Evolutionary conservation across 2,797 vertebrate genomes (phyloP).

Genomic region (Morelia viridis): DNA sequence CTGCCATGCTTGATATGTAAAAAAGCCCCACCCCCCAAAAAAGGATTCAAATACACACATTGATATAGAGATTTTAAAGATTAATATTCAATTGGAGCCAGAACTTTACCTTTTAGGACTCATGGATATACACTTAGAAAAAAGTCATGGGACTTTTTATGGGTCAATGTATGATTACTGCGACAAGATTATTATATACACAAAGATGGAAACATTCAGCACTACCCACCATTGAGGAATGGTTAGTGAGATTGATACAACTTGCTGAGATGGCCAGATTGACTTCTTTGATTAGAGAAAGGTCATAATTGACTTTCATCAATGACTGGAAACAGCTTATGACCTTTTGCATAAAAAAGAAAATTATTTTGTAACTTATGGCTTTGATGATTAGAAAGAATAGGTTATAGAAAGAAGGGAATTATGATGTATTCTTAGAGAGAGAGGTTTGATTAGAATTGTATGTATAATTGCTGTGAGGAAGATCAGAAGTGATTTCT

Average conservation of each 20-base stretch:
- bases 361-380: not conserved
- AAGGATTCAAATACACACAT: not conserved
- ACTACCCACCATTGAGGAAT: not conserved
- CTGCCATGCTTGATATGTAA: not conserved
- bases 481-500: not conserved
- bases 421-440: not conserved
- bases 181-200: not conserved
- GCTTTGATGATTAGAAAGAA: not conserved
- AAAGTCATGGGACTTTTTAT: not conserved
- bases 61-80: not conserved
- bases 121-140: not conserved
- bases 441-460: not conserved
- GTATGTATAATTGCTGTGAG: not conserved
- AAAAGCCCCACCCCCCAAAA: not conserved
- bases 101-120: not conserved
- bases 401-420: not conserved
- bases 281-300: not conserved
- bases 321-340: no score
- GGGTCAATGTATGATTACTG: not conserved
- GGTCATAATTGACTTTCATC: not conserved
- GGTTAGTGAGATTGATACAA: no score
- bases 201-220: not conserved
- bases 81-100: not conserved
- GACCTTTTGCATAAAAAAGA: not conserved
- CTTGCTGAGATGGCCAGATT: no score